Conservation (phyloP, 2,113 vertebrate genomes). For the Rhinoptilus africanus region DNA sequence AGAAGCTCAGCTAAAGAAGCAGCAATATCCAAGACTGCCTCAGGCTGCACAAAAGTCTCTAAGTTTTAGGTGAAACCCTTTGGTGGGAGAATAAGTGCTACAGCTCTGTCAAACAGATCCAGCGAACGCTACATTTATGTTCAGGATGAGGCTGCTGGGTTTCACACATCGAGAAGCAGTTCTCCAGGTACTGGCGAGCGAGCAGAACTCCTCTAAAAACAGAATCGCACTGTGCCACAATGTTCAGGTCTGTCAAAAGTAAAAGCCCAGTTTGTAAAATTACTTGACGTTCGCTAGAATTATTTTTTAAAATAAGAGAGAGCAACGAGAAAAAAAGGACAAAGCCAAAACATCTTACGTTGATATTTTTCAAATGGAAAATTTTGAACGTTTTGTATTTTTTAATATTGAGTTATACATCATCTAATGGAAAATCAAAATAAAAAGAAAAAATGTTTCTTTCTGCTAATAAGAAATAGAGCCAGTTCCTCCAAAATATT, state of each 20-base stretch:
- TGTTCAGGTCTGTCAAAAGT: not conserved
- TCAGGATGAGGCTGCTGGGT: not conserved
- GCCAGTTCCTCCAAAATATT: not conserved
- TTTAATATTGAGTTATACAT: not conserved
- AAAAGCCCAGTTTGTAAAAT: not conserved
- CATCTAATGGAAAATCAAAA: not conserved
- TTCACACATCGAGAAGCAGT: not conserved
- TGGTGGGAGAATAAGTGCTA: not conserved
- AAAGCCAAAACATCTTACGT: not conserved
- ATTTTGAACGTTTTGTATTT: not conserved
- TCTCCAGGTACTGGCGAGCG: not conserved
- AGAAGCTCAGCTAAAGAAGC: not conserved
- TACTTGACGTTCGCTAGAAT: not conserved
- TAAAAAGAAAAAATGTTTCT: not conserved
- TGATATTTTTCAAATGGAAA: not conserved
- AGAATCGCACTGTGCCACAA: not conserved
- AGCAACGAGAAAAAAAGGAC: not conserved
- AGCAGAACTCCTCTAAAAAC: not conserved
- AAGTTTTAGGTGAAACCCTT: not conserved
- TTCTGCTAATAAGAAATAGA: not conserved
- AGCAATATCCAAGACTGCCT: not conserved
- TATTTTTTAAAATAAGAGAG: not conserved
- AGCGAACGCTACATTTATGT: rapidly evolving
- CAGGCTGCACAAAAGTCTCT: not conserved
- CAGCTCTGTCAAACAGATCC: not conserved